phyloP scores from a whole-genome alignment of 2,113 vertebrate species.

The Egretta garzetta region DNA sequence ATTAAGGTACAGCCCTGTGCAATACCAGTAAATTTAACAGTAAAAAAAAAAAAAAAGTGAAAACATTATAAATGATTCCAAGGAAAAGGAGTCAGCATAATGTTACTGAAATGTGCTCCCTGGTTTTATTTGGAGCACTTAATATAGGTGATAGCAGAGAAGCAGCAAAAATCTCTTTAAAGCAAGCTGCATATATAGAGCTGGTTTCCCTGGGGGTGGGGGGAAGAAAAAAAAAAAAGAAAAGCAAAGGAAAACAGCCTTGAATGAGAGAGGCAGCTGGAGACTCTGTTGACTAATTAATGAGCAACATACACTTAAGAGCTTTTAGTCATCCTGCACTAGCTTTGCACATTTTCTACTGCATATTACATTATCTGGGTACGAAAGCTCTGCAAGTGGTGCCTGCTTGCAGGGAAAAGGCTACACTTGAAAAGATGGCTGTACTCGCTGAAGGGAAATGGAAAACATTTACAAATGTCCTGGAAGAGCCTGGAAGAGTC shows the following conservation, averaged over 20 bases:
- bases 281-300: slow-evolving; percentile 69
- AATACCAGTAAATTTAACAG: background rate
- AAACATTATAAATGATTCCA: background rate
- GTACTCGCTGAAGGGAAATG: background rate
- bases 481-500: background rate
- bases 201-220: background rate
- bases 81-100: background rate
- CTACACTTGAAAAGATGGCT: slow-evolving; percentile 27
- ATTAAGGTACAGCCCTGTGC: background rate
- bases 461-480: background rate
- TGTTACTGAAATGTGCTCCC: background rate
- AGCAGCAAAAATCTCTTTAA: slow-evolving; percentile 5
- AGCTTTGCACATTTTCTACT: slow-evolving; percentile 38
- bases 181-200: background rate
- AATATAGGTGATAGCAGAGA: background rate
- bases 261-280: slow-evolving; percentile 65
- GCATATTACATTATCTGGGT: background rate
- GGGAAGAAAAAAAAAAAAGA: background rate
- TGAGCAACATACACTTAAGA: slow-evolving; percentile 58
- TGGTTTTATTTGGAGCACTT: background rate
- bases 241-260: slow-evolving; percentile 39
- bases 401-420: slow-evolving; percentile 36
- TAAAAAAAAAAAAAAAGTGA: background rate
- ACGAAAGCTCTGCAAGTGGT: slow-evolving; percentile 16
- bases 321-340: slow-evolving; percentile 45